Conservation (phyloP, 2,888 invertebrate species). For the Ethmia dodecea region DNA sequence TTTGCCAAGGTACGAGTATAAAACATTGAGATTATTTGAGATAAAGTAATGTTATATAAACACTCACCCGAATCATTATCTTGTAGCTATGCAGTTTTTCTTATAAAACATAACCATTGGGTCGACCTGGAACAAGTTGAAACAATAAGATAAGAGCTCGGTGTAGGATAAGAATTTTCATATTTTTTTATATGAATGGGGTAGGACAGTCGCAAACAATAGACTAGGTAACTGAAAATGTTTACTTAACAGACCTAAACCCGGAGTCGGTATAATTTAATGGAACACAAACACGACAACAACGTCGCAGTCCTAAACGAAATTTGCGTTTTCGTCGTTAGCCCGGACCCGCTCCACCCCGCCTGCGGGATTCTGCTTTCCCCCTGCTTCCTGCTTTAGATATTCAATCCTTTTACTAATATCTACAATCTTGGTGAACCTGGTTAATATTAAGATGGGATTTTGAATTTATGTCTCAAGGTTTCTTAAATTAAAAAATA, state of each 20-base stretch:
- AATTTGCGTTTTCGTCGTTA: constrained; percentile 35
- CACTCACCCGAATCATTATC: constrained; percentile 62
- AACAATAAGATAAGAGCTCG: background rate
- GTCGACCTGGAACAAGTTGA: constrained; percentile 45
- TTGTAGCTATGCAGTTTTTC: constrained; percentile 27
- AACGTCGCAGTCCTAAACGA: constrained; percentile 45
- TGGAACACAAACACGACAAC: constrained; percentile 55
- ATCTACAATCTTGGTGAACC: too few species aligned
- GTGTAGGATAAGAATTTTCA: constrained; percentile 21
- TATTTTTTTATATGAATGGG: constrained; percentile 35
- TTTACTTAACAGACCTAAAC: constrained; percentile 49
- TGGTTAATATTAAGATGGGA: too few species aligned
- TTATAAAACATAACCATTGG: constrained; percentile 39
- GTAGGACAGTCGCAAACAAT: constrained; percentile 37
- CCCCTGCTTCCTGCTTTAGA: too few species aligned
- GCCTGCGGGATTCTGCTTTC: constrained; percentile 13
- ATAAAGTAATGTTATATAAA: too few species aligned
- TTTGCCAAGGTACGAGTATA: too few species aligned
- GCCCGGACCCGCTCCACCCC: constrained; percentile 23
- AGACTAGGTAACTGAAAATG: constrained; percentile 44
- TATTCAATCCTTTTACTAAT: too few species aligned
- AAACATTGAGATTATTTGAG: too few species aligned
- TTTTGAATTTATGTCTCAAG: too few species aligned
- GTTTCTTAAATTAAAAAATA: too few species aligned
- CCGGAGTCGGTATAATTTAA: constrained; percentile 51